phyloP scores from a whole-genome alignment of 1,140 invertebrate species.

The Aphelinus certus region DNA sequence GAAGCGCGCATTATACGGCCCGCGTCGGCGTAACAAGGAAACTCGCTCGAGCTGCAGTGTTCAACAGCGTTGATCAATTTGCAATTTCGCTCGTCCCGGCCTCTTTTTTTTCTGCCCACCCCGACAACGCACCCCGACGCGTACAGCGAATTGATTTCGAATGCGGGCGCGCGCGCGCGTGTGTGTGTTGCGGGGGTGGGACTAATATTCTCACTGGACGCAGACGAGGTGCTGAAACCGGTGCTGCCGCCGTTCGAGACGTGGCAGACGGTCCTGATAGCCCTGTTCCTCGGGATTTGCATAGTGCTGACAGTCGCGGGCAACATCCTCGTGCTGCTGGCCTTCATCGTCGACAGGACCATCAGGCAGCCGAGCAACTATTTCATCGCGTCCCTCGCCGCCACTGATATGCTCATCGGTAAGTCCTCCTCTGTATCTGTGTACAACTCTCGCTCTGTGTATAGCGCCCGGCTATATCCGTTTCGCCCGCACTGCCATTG shows the following conservation, averaged over 20 bases:
- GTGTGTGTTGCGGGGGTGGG: neutral
- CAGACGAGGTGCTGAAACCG: constrained; percentile 60
- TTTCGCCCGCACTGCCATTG: neutral
- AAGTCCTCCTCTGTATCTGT: constrained; percentile 51
- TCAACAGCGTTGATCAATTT: too few relatives aligned
- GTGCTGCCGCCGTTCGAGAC: constrained; percentile 85
- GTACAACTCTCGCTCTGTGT: neutral
- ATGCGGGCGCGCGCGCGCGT: neutral
- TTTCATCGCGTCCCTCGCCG: constrained; percentile 97
- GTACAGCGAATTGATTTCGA: neutral
- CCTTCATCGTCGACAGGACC: constrained; percentile 95
- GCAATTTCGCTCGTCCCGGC: too few relatives aligned
- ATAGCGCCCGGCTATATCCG: neutral
- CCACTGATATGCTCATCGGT: constrained; percentile 98
- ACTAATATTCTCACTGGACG: too few relatives aligned
- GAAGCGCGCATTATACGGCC: too few relatives aligned
- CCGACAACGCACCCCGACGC: too few relatives aligned
- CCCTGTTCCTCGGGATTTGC: constrained; percentile 86
- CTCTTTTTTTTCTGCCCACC: too few relatives aligned
- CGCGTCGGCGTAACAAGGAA: too few relatives aligned
- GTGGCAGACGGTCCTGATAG: constrained; percentile 93
- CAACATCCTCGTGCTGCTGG: constrained; percentile 95
- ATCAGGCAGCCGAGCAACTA: constrained; percentile 99
- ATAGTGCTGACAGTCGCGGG: constrained; percentile 94
- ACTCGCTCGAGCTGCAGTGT: too few relatives aligned